Conservation (phyloP, 2,113 vertebrate genomes). For the Pomatorhinus ruficollis region DNA sequence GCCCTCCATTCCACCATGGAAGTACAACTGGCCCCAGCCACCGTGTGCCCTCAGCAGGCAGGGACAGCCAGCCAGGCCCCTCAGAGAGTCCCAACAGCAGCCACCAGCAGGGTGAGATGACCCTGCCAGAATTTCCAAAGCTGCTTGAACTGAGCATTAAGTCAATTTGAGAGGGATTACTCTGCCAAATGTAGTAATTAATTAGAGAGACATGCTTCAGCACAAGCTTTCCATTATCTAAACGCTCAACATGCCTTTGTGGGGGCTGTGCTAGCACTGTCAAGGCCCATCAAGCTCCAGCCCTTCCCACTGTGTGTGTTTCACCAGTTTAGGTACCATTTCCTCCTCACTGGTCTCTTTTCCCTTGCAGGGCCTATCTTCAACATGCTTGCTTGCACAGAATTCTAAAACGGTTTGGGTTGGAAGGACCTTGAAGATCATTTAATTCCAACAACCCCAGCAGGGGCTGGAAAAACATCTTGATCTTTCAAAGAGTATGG, state of each 20-base stretch:
- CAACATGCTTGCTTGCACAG: not conserved
- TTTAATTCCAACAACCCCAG: not conserved
- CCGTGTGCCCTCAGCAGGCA: not conserved
- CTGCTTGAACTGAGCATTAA: constrained; percentile 13
- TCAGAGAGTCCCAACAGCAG: not conserved
- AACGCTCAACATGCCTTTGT: fast-evolving
- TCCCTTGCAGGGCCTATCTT: not conserved
- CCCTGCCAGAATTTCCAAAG: not conserved
- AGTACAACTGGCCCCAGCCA: fast-evolving
- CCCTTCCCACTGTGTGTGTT: not conserved
- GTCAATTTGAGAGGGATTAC: not conserved
- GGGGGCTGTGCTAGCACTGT: not conserved
- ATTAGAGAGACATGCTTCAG: not conserved
- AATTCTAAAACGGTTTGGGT: not conserved
- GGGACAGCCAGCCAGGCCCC: not conserved
- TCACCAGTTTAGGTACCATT: not conserved
- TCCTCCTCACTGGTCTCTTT: not conserved
- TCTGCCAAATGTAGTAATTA: not conserved
- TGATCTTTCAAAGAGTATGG: not conserved
- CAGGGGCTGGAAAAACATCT: not conserved
- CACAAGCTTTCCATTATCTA: not conserved
- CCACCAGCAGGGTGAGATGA: fast-evolving
- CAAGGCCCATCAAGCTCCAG: not conserved
- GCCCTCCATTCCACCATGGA: not conserved
- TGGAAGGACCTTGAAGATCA: not conserved